A percentile compares a stretch with the other conserved stretches of the same genome.
Evolutionary conservation across 30 jellyfish, hydroid and myxozoan genomes (phyloP).

Genomic region (Phacellophora camtschatica): DNA sequence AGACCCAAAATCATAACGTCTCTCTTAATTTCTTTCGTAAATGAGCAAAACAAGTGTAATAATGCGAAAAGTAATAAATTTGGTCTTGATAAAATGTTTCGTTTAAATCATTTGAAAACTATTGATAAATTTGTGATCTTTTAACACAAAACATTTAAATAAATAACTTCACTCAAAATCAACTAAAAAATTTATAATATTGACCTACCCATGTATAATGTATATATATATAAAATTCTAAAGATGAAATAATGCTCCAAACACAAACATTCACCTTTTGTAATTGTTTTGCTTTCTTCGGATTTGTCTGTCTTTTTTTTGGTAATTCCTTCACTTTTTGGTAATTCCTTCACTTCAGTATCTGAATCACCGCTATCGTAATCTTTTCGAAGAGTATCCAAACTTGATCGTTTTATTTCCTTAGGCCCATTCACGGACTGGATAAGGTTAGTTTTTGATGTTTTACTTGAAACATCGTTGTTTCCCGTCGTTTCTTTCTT

Average conservation of each 20-base stretch:
- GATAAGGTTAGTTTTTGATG: no score
- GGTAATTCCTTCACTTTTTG: background rate
- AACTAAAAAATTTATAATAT: no score
- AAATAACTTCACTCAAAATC: no score
- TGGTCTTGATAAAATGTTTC: no score
- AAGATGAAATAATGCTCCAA: background rate
- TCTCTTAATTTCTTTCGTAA: no score
- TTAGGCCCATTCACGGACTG: background rate
- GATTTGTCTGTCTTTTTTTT: background rate
- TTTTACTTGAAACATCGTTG: background rate
- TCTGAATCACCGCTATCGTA: constrained; percentile 39
- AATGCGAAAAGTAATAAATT: no score
- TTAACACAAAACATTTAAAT: no score
- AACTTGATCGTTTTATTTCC: constrained; percentile 10
- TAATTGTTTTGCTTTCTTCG: background rate
- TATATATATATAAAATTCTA: background rate
- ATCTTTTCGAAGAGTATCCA: constrained; percentile 30
- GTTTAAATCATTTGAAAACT: no score
- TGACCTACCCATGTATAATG: background rate
- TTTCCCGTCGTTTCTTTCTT: background rate
- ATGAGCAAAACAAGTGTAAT: no score
- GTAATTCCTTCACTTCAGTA: background rate
- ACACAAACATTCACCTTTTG: background rate
- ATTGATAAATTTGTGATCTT: no score
- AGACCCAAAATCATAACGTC: no score